Evolutionary conservation across 2,797 vertebrate species (phyloP), one percentile per base, ranked within the genome.

Genomic region (Acanthiza pusilla): DNA sequence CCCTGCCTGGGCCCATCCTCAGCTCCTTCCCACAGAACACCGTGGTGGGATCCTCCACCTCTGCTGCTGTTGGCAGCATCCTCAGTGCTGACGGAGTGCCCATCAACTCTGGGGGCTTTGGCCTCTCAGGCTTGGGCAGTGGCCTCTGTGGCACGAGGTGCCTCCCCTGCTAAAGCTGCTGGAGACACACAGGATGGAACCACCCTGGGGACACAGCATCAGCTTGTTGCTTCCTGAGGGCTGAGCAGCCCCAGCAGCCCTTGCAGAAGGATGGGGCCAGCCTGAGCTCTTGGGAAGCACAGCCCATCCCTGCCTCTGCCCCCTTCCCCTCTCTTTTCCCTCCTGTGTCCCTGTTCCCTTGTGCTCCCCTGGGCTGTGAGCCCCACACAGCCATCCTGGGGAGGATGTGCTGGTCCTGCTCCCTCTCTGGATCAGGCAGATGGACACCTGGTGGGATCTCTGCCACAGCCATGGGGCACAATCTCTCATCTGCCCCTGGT

Each of bases 131-230:
- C 53, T 20, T 54, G 53, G 53, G 53, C 53, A 53, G 51, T 12
- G 51, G 51, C 29, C 29, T 53, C 51, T 53, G 51, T 53, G 51
- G 51, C 50, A 51, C 16, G 4, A 51, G 50, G 50, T 29, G 16
- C 29, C 2, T 53, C 51, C 51, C 63, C 54, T 85, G 83, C 47
- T 76, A 54, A 60, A 53, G 18, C 38, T 45, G 55, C 38, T 61
- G 71, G 4, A 0, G 4, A 73, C 15, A 9, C 42, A 23, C 3
- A 23, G 5, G 47, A 11, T 77, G 34, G 16, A 32, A 13, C 15
- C 4, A 1, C 13, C 30, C 50, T n/a, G 51, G 13, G 5, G 13
- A 66, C 0, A 2, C 17, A 47, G 8, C 68, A 21, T 7, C 1
- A 3, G 2, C 10, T 29, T 66, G 8, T 8, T 73, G 23, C 29